Conservation (phyloP, 2,113 vertebrate species). For the Baryphthengus martii region DNA sequence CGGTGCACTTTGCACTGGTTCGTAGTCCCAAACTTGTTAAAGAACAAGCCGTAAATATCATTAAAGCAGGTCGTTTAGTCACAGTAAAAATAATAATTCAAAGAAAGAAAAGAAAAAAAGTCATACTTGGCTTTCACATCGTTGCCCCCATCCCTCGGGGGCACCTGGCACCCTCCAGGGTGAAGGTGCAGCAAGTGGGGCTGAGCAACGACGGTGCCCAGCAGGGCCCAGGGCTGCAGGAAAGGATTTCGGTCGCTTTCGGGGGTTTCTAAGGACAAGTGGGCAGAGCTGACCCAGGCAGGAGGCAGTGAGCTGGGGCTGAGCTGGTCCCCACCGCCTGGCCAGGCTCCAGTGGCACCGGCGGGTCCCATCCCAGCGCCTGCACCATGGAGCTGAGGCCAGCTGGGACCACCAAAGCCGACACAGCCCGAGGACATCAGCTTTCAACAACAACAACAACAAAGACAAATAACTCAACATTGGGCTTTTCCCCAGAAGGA, state of each 20-base stretch:
- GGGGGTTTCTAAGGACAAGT: rapidly evolving
- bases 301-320: background rate
- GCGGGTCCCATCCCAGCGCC: background rate
- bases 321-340: background rate
- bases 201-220: background rate
- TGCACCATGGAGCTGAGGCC: background rate
- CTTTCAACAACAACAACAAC: background rate
- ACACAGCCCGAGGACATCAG: background rate
- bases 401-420: background rate
- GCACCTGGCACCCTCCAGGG: background rate
- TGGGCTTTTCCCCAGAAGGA: background rate
- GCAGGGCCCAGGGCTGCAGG: rapidly evolving
- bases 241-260: no score
- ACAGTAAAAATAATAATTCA: background rate
- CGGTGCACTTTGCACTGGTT: background rate
- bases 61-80: background rate
- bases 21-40: background rate
- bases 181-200: background rate
- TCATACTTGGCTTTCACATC: background rate
- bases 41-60: background rate
- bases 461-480: background rate
- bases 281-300: background rate
- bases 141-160: background rate
- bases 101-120: background rate
- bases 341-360: background rate